phyloP scores from a whole-genome alignment of 2,113 vertebrate species.

The Crotalus viridis region DNA sequence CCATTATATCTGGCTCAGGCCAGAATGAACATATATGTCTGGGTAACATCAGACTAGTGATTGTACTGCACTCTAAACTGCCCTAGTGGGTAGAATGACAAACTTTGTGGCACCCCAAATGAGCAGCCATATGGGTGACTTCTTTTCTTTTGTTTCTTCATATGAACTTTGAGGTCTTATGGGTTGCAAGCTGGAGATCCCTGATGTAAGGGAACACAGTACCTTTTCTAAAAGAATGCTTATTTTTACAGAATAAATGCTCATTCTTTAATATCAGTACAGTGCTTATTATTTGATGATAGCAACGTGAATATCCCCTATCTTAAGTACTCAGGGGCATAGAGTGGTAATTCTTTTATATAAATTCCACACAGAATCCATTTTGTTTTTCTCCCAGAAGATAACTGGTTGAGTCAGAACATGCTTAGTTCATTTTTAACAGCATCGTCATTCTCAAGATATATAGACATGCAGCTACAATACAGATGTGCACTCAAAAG shows the following conservation, averaged over 20 bases:
- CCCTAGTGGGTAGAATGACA: too few relatives aligned
- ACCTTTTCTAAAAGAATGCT: background rate
- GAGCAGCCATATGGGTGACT: background rate
- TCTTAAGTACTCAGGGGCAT: background rate
- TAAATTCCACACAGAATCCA: background rate
- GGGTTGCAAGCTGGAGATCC: background rate
- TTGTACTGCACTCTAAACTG: too few relatives aligned
- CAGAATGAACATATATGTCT: too few relatives aligned
- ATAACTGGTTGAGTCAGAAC: background rate
- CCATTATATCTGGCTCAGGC: too few relatives aligned
- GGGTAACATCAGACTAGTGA: too few relatives aligned
- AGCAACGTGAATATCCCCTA: background rate
- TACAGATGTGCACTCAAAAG: background rate
- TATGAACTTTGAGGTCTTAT: background rate
- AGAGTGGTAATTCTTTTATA: background rate
- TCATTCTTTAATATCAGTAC: background rate
- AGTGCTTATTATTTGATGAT: background rate
- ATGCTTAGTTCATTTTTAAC: constrained; percentile 12
- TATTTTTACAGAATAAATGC: background rate
- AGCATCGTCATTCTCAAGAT: constrained; percentile 4
- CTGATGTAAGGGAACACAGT: too few relatives aligned
- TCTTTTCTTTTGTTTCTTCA: background rate
- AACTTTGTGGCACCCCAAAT: too few relatives aligned
- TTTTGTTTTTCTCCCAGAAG: constrained; percentile 19
- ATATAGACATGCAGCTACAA: accelerated